Percentiles rank a stretch among this genome's conserved stretches.
These are phyloP conservation scores for Catharus bicknelli DNA, from an alignment of 2,113 vertebrate species.

Conservation along the genomic window DNA sequence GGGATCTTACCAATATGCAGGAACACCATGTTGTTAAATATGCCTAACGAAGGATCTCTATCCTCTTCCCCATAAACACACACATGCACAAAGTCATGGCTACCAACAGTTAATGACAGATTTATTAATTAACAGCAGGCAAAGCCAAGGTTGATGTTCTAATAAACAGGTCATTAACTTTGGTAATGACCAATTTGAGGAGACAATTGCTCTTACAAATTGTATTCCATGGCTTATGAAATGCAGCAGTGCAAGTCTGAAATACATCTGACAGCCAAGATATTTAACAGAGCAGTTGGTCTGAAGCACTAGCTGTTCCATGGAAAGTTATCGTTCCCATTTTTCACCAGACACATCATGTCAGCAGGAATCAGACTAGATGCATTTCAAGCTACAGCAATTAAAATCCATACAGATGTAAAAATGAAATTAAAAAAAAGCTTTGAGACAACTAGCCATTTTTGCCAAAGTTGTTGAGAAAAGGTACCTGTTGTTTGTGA, in stretches of 20 bases:
- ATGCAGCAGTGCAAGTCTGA: conserved; percentile 60
- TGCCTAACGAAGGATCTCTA: conserved; percentile 33
- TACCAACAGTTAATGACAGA: conserved; percentile 75
- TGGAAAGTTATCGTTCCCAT: conserved; percentile 26
- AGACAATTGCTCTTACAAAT: conserved; percentile 78
- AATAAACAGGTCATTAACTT: conserved; percentile 84
- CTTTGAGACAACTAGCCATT: background rate
- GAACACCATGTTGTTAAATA: conserved; percentile 57
- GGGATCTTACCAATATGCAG: conserved; percentile 24
- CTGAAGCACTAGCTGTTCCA: conserved; percentile 5
- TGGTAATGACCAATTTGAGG: conserved; percentile 80
- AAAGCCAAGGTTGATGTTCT: conserved; percentile 82
- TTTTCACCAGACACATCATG: conserved; percentile 18
- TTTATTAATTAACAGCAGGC: conserved; percentile 80
- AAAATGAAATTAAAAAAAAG: conserved; percentile 9
- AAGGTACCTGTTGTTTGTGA: background rate
- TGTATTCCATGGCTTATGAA: conserved; percentile 66
- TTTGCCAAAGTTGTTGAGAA: conserved; percentile 15
- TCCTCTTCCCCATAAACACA: background rate
- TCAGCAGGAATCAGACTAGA: conserved; percentile 5
- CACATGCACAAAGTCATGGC: conserved; percentile 43
- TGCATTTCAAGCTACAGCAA: conserved; percentile 21
- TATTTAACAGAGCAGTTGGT: conserved; percentile 36
- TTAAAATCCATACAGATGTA: conserved; percentile 35
- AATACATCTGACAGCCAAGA: conserved; percentile 54